These are phyloP conservation scores for Onychostoma macrolepis DNA, from an alignment of 2,113 vertebrate genomes.

Conservation along the genomic window DNA sequence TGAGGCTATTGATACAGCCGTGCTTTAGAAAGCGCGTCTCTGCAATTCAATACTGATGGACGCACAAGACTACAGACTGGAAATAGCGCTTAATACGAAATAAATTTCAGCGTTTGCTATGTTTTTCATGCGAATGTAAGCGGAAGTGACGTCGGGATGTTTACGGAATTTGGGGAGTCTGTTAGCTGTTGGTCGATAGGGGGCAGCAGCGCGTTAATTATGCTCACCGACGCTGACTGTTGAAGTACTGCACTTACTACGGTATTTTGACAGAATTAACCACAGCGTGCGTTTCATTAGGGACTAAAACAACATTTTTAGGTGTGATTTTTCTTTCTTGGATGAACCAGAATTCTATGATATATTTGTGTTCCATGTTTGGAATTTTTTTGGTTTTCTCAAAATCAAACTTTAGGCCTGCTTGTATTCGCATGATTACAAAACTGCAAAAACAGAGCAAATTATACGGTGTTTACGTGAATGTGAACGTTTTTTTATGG, in stretches of 20 bases:
- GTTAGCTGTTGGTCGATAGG: constrained; percentile 14
- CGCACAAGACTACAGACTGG: background rate
- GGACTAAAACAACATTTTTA: background rate
- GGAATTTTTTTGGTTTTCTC: background rate
- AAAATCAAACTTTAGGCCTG: too few species aligned
- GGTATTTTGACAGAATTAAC: background rate
- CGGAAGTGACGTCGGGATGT: constrained; percentile 68
- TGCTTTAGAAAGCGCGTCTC: background rate
- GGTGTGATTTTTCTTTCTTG: background rate
- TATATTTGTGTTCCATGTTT: background rate
- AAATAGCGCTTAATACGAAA: constrained; percentile 29
- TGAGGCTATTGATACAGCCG: constrained; percentile 9
- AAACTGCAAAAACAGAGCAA: background rate
- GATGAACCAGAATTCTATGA: background rate
- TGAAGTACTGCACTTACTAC: background rate
- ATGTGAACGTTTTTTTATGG: background rate
- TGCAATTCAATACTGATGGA: background rate
- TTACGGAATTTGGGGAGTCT: constrained; percentile 53
- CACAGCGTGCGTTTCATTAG: background rate
- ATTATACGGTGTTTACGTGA: background rate
- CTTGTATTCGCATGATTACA: background rate
- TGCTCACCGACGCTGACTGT: background rate
- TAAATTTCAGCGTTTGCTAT: constrained; percentile 51
- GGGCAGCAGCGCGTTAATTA: constrained; percentile 8
- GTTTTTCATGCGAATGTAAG: constrained; percentile 57